phyloP scores from a whole-genome alignment of 2,113 vertebrate species.

The Eleginops maclovinus region DNA sequence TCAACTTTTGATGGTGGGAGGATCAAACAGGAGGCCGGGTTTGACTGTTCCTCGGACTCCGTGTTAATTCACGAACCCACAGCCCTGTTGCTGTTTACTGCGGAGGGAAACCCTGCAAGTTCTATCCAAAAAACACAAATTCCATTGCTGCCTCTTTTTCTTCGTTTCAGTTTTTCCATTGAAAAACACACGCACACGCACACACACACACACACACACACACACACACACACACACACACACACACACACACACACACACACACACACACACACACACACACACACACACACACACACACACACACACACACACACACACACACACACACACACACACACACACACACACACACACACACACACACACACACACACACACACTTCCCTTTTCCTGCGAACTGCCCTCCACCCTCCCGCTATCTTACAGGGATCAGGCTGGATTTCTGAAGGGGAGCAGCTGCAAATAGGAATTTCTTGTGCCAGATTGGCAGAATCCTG shows the following conservation, averaged over 20 bases:
- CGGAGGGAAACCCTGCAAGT: slow-evolving; percentile 88
- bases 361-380: slow-evolving; percentile 41
- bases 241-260: slow-evolving; percentile 4
- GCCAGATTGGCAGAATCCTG: slow-evolving; percentile 87
- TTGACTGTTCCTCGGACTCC: slow-evolving; percentile 54
- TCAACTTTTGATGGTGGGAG: slow-evolving; percentile 48
- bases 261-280: too few relatives aligned
- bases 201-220: slow-evolving; percentile 42
- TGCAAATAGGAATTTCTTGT: slow-evolving; percentile 81
- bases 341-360: too few relatives aligned
- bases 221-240: slow-evolving; percentile 39
- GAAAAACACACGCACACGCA: slow-evolving; percentile 58
- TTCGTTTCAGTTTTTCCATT: slow-evolving; percentile 88
- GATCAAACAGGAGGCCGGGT: slow-evolving; percentile 56
- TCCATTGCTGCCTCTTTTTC: slow-evolving; percentile 79
- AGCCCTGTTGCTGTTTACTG: slow-evolving; percentile 87
- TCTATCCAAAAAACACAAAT: slow-evolving; percentile 83
- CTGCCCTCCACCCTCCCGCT: slow-evolving; percentile 76
- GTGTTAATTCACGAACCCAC: slow-evolving; percentile 75
- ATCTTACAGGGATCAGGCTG: slow-evolving; percentile 86
- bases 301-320: too few relatives aligned
- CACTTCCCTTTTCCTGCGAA: slow-evolving; percentile 78
- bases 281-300: too few relatives aligned
- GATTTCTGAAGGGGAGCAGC: slow-evolving; percentile 85
- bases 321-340: too few relatives aligned